Conservation (phyloP, 2,113 vertebrate genomes). For the Ciconia maguari region DNA sequence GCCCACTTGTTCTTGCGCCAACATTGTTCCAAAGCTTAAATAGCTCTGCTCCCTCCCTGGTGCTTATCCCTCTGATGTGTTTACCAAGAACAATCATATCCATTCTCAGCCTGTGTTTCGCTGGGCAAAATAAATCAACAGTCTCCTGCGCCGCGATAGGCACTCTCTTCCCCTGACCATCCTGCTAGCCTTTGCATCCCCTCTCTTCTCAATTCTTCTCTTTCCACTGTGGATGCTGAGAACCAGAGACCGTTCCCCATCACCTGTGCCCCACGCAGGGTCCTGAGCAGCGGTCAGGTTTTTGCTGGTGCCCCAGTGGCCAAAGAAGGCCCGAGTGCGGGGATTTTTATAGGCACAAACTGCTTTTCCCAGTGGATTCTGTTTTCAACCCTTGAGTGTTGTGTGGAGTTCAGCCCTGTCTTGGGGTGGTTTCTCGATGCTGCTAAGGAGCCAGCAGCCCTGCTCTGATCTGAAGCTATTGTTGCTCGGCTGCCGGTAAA, state of each 20-base stretch:
- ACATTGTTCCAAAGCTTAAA: constrained; percentile 65
- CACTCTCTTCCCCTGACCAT: background rate
- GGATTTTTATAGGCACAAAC: background rate
- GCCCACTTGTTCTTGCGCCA: constrained; percentile 52
- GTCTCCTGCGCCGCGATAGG: background rate
- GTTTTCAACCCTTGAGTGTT: background rate
- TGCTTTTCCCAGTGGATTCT: background rate
- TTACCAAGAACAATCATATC: constrained; percentile 59
- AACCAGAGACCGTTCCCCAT: background rate
- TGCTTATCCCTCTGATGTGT: constrained; percentile 60
- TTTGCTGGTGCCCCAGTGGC: background rate
- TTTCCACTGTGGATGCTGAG: background rate
- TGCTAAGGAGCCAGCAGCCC: background rate
- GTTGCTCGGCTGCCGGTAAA: background rate
- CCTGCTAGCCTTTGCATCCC: background rate
- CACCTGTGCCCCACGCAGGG: background rate
- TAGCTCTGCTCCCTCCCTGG: constrained; percentile 55
- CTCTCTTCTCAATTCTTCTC: background rate
- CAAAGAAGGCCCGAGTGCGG: background rate
- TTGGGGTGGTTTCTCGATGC: background rate
- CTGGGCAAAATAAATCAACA: constrained; percentile 49
- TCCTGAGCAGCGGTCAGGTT: rapidly evolving
- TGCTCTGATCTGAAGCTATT: background rate
- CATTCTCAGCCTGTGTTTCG: constrained; percentile 44
- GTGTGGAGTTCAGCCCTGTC: background rate